Evolutionary conservation across 2,797 vertebrate species (phyloP).

Genomic region (Passerculus sandwichensis): DNA sequence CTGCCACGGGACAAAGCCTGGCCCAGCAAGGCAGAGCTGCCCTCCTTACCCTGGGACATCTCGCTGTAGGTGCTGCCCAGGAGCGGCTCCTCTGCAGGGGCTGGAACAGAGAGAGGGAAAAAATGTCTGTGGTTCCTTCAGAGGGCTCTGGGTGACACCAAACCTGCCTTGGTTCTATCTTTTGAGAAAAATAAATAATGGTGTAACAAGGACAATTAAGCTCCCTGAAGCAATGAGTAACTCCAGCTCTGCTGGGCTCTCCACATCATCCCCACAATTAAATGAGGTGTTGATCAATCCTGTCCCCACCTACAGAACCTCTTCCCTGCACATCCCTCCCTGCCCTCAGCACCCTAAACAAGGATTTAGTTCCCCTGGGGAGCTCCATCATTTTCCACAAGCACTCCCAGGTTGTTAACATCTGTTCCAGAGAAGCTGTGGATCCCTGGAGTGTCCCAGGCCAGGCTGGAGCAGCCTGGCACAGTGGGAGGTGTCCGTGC

Average conservation of each 20-base stretch:
- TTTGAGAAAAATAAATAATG: background rate
- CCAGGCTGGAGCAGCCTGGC: background rate
- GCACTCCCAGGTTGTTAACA: background rate
- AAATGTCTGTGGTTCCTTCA: fast-evolving
- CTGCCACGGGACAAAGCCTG: background rate
- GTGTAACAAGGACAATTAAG: fast-evolving
- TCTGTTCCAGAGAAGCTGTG: background rate
- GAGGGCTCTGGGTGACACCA: background rate
- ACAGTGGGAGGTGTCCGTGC: background rate
- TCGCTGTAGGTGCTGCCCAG: constrained; percentile 43
- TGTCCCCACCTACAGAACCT: background rate
- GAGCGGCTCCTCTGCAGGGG: background rate
- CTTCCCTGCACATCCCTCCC: background rate
- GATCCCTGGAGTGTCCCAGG: background rate
- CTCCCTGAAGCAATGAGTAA: fast-evolving
- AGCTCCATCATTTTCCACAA: fast-evolving
- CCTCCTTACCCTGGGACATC: constrained; percentile 54
- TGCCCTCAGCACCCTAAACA: background rate
- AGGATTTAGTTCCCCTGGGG: background rate
- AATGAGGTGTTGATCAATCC: fast-evolving
- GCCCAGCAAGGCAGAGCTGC: background rate
- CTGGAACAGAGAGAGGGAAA: background rate
- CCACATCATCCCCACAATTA: fast-evolving
- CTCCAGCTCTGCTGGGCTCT: background rate
- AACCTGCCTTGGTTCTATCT: background rate